Evolutionary conservation across 2,888 invertebrate species (phyloP).

Genomic region (Lamellibrachia satsuma): DNA sequence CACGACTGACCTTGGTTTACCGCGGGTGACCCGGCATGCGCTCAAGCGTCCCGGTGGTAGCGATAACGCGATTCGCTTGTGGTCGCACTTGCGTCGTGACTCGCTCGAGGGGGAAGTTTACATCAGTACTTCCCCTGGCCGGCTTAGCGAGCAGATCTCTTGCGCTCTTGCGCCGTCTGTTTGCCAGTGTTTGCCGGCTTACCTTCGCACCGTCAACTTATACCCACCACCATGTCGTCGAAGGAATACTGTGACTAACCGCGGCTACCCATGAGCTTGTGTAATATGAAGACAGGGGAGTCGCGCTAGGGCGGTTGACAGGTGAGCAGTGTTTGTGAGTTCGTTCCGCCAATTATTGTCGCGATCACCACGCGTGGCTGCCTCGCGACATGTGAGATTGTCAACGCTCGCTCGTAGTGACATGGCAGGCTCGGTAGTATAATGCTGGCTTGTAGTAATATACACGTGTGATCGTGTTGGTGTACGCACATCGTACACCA

Average conservation of each 20-base stretch:
- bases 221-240: neutral
- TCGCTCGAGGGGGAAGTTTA: neutral
- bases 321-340: neutral
- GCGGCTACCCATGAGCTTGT: neutral
- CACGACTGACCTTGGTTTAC: neutral
- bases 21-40: neutral
- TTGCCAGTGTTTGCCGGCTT: neutral
- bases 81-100: neutral
- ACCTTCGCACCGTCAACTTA: neutral
- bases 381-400: neutral
- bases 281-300: neutral
- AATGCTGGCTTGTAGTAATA: neutral
- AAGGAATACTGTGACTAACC: neutral
- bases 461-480: too few relatives aligned
- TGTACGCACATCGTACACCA: too few relatives aligned
- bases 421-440: neutral
- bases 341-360: neutral
- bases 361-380: neutral
- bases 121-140: neutral
- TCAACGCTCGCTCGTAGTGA: neutral
- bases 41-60: neutral
- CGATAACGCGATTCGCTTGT: neutral
- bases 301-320: neutral
- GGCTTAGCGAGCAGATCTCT: neutral
- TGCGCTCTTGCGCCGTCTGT: neutral